Base-by-base conservation (phyloP, 2,797 vertebrate genomes). In the Gastrophryne carolinensis region DNA sequence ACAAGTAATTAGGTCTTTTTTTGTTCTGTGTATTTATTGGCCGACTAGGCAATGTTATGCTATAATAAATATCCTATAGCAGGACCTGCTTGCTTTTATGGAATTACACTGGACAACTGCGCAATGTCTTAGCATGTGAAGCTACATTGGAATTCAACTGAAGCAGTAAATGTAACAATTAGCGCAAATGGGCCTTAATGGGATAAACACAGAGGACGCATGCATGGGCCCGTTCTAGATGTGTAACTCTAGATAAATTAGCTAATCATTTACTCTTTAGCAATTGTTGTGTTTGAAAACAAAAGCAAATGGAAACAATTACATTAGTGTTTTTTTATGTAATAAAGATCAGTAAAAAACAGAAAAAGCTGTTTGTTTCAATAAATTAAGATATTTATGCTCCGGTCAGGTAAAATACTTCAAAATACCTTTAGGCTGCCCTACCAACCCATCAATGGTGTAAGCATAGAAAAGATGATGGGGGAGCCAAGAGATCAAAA, bases 281-380 rank as follows among this genome's bases (percentile, higher is more conserved):
- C 8, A 8, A 32, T 32, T 57, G 54, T 34, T 57, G 54, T 57
- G 7, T 57, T 19, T 57, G 29, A 57, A 57, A 57, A 57, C 34
- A 57, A 57, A 57, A 34, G 34, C 54, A 34, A 57, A 26, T 57
- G 54, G 54, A 57, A 57, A 57, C n/a, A 57, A 57, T 57, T 57
- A 57, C 54, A 34, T 27, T 57, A 57, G 26, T 56, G 15, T 3
- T 13, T 17, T 56, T 29, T 19, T 8, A 47, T 11, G 2, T 47
- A 47, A 47, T 19, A 47, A 6, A 17, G 15, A 19, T 47, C 44
- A 47, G 17, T 17, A 57, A 57, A 32, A 56, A 17, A 29, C 12
- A 13, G 24, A 53, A 26, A 53, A 26, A 29, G 13, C 50, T 32
- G 7, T 57, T 57, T 57, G 29, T 57, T 32, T 17, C n/a, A 19